These are phyloP conservation scores for Alca torda DNA, from an alignment of 2,797 vertebrate genomes.

Conservation along the genomic window DNA sequence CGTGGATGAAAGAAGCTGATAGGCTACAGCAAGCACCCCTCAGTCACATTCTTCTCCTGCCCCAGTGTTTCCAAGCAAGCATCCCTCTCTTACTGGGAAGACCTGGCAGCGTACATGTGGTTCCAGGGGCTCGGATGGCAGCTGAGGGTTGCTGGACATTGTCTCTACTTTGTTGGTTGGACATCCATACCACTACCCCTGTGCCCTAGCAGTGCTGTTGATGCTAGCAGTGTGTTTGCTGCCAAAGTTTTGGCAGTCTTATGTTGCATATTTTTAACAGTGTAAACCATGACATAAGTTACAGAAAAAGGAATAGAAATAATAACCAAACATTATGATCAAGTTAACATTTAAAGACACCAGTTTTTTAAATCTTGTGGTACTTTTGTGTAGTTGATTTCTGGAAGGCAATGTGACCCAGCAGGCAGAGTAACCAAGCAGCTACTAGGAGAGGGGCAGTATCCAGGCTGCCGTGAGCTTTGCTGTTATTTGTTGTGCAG, in stretches of 20 bases:
- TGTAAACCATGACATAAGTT: not conserved
- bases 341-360: not conserved
- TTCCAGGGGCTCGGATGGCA: not conserved
- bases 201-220: not conserved
- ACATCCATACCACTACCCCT: not conserved
- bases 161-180: not conserved
- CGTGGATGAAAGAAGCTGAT: not conserved
- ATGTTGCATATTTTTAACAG: not conserved
- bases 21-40: not conserved
- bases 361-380: not conserved
- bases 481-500: not conserved
- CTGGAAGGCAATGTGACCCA: not conserved
- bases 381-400: not conserved
- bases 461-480: not conserved
- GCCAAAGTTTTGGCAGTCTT: not conserved
- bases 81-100: not conserved
- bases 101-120: not conserved
- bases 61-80: not conserved
- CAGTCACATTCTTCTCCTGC: not conserved
- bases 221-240: not conserved
- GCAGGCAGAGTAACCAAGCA: not conserved
- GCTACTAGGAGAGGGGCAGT: not conserved
- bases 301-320: not conserved
- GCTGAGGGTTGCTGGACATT: not conserved
- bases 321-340: not conserved